Evolutionary conservation across 53 echinoderm and acorn worm species (phyloP), one percentile per base, ranked within the genome.

Genomic region (Astropecten irregularis): DNA sequence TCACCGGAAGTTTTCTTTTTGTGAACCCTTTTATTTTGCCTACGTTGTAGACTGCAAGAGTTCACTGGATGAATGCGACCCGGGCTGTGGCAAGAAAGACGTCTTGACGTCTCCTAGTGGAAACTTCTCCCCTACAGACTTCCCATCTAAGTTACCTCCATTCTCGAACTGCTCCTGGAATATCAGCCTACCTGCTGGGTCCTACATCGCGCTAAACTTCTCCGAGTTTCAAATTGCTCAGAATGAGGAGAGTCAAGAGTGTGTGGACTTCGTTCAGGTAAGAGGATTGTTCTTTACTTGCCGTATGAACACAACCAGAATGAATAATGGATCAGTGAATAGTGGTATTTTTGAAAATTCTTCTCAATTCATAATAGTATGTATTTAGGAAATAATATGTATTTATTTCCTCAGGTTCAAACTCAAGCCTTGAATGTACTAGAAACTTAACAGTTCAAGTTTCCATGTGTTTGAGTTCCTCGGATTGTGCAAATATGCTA

Each of bases 101-200:
- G 87, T 85, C n/a, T 69, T 92, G 65, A 87, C 89, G 15, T 31
- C 83, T 4, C 40, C 70, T 0, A 87, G 47, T 7, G 95, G 92
- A 1, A 81, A 84, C 68, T 92, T 92, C 85, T 89, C 89, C 22
- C 84, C 89, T 18, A 54, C 69, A 14, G 85, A 84, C 76, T 65
- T 87, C 29, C 83, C 71, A 5, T 73, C 91, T 19, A 73, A 31
- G 6, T 49, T 88, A 18, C 89, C 86, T 14, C 89, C 95, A 2
- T 95, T 95, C 60, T 95, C 95, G 57, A 74, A 87, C 76, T 95
- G 92, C 32, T 68, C 87, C 37, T 92, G 92, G 90, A 89, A 88
- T n/a, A 87, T 95, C 20, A 87, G 81, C 15, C 74, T 95, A 2
- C 89, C 89, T 9, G 50, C 84, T 28, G 88, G 74, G 14, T 67